Evolutionary conservation across 2,797 vertebrate species (phyloP), one percentile per base, ranked within the genome.

Genomic region (Sebastes paucispinis): DNA sequence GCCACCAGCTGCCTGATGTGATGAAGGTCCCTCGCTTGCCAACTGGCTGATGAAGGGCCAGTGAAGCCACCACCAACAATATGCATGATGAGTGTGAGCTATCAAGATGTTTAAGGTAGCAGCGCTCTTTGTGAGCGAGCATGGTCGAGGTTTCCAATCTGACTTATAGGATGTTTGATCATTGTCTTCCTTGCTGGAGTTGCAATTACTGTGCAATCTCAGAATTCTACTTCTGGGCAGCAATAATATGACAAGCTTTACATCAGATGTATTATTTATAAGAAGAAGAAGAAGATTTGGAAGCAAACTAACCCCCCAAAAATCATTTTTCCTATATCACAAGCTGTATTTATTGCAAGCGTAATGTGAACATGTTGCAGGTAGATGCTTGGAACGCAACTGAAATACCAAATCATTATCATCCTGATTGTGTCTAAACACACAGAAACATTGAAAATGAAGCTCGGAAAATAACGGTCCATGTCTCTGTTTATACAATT

Each of bases 1-100:
- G 73, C 63, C 67, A 79, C 64, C 79, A 86, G 84, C 77, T 90
- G 78, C 81, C 77, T 83, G 85, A 83, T 86, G 71, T 83, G 85
- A 83, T 86, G 71, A 88, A 79, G 32, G 63, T 77, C 36, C 70
- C 6, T 69, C 2, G 5, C 34, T 39, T 83, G 83, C 82, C 79
- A 86, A 74, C 69, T 80, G 68, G 55, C 73, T 83, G 74, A 84
- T 75, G 67, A 82, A 76, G 39, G 67, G 64, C 66, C 52, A 70
- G 12, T 82, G 69, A 73, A 85, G 73, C 34, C 50, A 63, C 66
- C 73, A 72, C 25, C 65, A 62, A 65, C 74, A 80, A 70, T 34
- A 73, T 70, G 77, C 66, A 72, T 81, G 72, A 81, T 84, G 75
- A 82, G 57, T 59, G 58, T 52, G 79, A 75, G 66, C 75, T 71